Evolutionary conservation across 2,888 invertebrate genomes (phyloP).

Genomic region (Ennomos quercinarius): DNA sequence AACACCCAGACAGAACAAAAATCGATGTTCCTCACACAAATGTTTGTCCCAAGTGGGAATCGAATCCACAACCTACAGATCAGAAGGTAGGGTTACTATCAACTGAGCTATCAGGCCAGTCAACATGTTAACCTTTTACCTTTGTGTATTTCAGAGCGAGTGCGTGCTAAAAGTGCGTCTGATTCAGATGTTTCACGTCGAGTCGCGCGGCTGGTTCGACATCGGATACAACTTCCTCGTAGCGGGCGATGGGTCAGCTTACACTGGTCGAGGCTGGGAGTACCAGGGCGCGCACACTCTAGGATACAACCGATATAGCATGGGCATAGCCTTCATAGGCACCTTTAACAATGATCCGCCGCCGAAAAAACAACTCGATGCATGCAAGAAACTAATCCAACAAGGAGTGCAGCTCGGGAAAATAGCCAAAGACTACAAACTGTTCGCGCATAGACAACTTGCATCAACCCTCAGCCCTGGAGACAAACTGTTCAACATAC

Average conservation of each 20-base stretch:
- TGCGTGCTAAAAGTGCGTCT: conserved; percentile 86
- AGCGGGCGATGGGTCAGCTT: conserved; percentile 91
- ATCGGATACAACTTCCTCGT: conserved; percentile 92
- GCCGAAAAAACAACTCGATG: conserved; percentile 83
- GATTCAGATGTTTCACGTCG: conserved; percentile 90
- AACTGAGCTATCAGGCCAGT: too few relatives aligned
- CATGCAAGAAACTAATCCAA: conserved; percentile 86
- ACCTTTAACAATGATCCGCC: conserved; percentile 86
- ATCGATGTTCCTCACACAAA: too few relatives aligned
- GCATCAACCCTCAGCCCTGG: conserved; percentile 89
- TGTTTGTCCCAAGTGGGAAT: too few relatives aligned
- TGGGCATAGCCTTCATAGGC: conserved; percentile 90
- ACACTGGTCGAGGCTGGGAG: conserved; percentile 91
- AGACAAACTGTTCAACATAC: conserved; percentile 85
- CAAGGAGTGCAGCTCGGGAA: conserved; percentile 87
- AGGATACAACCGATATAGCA: conserved; percentile 87
- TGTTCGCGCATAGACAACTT: conserved; percentile 89
- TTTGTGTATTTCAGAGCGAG: conserved; percentile 72
- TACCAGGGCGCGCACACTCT: conserved; percentile 89
- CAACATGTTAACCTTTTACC: conserved; percentile 6
- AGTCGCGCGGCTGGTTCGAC: conserved; percentile 86
- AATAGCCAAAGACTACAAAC: conserved; percentile 86
- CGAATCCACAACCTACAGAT: too few relatives aligned
- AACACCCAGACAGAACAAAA: too few relatives aligned
- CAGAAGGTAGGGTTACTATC: too few relatives aligned